These are phyloP conservation scores for Pristionchus maxplancki DNA, from an alignment of 2,888 invertebrate species.

Conservation along the genomic window DNA sequence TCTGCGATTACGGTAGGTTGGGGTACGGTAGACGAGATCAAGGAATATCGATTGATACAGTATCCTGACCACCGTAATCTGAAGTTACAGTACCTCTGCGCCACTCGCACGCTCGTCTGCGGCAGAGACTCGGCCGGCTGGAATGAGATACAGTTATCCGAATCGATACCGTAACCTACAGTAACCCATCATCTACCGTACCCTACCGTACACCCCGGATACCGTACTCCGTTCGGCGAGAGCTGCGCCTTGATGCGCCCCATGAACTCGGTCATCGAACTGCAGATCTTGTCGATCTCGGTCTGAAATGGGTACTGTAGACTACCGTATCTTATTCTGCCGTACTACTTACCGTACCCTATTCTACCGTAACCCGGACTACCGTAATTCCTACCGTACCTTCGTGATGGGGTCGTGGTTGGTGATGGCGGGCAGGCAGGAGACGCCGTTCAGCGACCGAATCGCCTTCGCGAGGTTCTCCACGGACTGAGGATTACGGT, in stretches of 20 bases:
- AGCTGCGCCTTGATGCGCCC: slow-evolving; percentile 25
- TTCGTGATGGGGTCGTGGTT: slow-evolving; percentile 33
- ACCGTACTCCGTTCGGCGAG: neutral
- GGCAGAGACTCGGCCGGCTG: neutral
- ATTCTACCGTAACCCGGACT: neutral
- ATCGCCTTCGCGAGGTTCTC: neutral
- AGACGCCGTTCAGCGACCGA: neutral
- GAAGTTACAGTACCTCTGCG: neutral
- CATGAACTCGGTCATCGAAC: neutral
- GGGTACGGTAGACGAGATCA: too few species aligned
- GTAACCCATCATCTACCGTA: too few species aligned
- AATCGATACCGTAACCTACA: too few species aligned
- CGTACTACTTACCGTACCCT: too few species aligned
- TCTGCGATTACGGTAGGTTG: too few species aligned
- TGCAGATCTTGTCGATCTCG: slow-evolving; percentile 29
- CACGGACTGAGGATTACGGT: slow-evolving; percentile 6
- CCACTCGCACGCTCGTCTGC: neutral
- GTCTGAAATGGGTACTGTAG: neutral
- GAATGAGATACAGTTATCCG: too few species aligned
- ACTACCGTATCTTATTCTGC: neutral
- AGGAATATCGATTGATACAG: too few species aligned
- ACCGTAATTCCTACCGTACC: neutral
- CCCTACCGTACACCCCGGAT: neutral
- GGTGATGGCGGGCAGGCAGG: slow-evolving; percentile 6
- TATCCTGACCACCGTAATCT: too few species aligned